Conservation (phyloP, 2,888 invertebrate genomes). For the Athripsodes cinereus region DNA sequence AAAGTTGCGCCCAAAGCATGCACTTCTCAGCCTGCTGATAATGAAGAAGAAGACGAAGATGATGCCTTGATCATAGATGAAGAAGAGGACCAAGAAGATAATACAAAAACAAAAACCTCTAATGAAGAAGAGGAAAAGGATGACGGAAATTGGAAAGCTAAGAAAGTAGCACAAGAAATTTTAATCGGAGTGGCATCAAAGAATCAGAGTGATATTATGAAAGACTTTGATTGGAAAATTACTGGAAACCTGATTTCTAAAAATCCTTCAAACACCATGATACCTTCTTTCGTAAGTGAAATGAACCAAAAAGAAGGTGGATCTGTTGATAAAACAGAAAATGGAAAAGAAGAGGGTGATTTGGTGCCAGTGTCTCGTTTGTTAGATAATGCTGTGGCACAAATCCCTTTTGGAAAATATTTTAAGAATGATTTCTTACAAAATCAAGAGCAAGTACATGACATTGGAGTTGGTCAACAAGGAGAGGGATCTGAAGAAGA, state of each 20-base stretch:
- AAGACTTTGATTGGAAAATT: conserved; percentile 50
- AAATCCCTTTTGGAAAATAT: conserved; percentile 58
- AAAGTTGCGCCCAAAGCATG: conserved; percentile 21
- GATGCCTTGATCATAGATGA: conserved; percentile 66
- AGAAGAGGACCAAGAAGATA: conserved; percentile 41
- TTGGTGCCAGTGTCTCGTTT: conserved; percentile 73
- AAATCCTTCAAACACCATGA: conserved; percentile 31
- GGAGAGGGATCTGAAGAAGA: conserved; percentile 50
- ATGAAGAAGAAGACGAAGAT: conserved; percentile 61
- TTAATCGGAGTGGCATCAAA: conserved; percentile 45
- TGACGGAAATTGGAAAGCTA: conserved; percentile 36
- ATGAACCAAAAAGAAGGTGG: conserved; percentile 11
- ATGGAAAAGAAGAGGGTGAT: conserved; percentile 44
- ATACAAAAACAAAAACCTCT: conserved; percentile 29
- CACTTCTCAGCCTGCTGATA: conserved; percentile 46
- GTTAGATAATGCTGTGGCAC: conserved; percentile 65
- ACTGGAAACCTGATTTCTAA: conserved; percentile 54
- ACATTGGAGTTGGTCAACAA: conserved; percentile 31
- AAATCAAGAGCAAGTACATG: conserved; percentile 16
- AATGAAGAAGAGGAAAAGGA: conserved; percentile 9
- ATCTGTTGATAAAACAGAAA: not conserved
- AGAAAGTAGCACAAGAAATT: conserved; percentile 54
- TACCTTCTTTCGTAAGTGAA: conserved; percentile 23
- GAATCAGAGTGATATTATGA: conserved; percentile 39
- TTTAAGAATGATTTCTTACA: conserved; percentile 43